Percentiles rank a stretch among this genome's conserved stretches.
Evolutionary conservation across 2,888 invertebrate genomes (phyloP).

Genomic region (Teinopalpus imperialis): DNA sequence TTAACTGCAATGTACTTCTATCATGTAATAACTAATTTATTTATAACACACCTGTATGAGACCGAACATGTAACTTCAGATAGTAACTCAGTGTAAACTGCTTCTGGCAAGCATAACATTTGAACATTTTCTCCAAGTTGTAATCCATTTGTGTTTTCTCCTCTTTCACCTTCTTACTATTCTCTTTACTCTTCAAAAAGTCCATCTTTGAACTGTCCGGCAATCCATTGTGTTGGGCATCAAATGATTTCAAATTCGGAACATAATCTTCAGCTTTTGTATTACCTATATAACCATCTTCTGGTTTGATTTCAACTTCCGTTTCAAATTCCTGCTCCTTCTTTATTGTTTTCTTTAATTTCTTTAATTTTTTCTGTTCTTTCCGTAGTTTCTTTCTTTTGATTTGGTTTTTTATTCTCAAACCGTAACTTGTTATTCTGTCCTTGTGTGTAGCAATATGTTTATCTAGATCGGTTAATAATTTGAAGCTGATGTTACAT

Average conservation of each 20-base stretch:
- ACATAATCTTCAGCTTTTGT: constrained; percentile 49
- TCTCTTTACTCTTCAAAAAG: constrained; percentile 26
- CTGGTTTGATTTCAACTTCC: constrained; percentile 64
- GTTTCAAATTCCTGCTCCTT: constrained; percentile 32
- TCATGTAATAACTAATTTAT: too few relatives aligned
- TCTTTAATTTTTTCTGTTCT: constrained; percentile 53
- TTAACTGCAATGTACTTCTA: too few relatives aligned
- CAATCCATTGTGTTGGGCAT: constrained; percentile 5
- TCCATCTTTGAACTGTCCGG: constrained; percentile 3
- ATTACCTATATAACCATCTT: constrained; percentile 68
- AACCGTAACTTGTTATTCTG: constrained; percentile 65
- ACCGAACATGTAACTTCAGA: constrained; percentile 66
- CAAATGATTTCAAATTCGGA: neutral
- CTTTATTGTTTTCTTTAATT: constrained; percentile 42
- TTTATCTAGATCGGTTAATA: constrained; percentile 53
- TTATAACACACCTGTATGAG: constrained; percentile 65
- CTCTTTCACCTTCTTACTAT: neutral
- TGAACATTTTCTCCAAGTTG: constrained; percentile 65
- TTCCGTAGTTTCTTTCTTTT: constrained; percentile 58
- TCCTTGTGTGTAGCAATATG: constrained; percentile 65
- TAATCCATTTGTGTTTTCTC: constrained; percentile 33
- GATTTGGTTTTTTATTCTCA: constrained; percentile 57
- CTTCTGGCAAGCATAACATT: constrained; percentile 70
- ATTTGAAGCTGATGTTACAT: constrained; percentile 57
- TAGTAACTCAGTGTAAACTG: constrained; percentile 71